Evolutionary conservation across 1,140 invertebrate species (phyloP).

Genomic region (Brachionus manjavacas): DNA sequence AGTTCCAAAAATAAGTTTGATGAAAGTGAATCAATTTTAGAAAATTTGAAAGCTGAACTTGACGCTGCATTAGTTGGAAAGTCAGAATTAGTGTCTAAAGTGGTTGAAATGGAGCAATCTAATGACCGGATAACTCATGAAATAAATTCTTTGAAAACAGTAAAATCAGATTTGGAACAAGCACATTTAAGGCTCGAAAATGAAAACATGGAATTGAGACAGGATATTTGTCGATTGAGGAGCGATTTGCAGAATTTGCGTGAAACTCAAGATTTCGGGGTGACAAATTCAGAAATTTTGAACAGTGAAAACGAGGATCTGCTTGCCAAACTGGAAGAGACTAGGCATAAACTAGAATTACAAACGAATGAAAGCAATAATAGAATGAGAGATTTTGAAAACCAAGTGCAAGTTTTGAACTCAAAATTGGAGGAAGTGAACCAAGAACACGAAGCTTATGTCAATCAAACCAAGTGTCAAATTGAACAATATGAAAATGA

Average conservation of each 20-base stretch:
- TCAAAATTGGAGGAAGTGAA: neutral
- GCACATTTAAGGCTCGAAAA: neutral
- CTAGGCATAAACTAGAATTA: neutral
- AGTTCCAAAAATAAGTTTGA: neutral
- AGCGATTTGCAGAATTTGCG: neutral
- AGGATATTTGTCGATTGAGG: neutral
- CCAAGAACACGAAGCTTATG: neutral
- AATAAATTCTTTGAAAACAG: neutral
- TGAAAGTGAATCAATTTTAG: neutral
- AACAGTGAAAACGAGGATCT: neutral
- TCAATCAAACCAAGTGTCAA: neutral
- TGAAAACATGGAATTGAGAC: neutral
- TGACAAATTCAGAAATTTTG: neutral
- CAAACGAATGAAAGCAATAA: neutral
- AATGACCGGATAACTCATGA: neutral
- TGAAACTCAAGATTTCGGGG: neutral
- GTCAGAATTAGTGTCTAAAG: neutral
- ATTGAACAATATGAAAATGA: neutral
- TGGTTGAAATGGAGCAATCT: neutral
- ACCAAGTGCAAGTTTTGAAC: neutral
- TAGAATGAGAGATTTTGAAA: neutral
- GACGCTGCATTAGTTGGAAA: neutral
- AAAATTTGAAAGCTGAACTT: neutral
- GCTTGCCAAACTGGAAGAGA: neutral
- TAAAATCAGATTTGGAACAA: neutral